Conservation (phyloP, 2,888 invertebrate genomes). For the Microplitis manilae region DNA sequence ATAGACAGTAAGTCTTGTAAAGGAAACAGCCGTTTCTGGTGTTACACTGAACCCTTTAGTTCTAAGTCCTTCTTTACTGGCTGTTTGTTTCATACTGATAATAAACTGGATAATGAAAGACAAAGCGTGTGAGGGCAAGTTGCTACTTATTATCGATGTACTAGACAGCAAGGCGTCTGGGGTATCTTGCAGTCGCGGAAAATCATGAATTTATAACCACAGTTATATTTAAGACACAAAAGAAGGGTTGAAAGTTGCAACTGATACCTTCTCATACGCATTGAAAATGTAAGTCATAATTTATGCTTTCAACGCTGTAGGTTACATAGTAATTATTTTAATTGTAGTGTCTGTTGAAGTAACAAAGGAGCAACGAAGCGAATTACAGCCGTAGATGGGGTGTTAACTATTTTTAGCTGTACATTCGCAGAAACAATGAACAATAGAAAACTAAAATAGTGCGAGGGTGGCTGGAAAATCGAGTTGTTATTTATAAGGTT, state of each 20-base stretch:
- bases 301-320: background rate
- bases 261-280: background rate
- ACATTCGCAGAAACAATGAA: too few species aligned
- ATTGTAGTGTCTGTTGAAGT: background rate
- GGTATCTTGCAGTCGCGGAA: background rate
- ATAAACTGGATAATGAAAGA: background rate
- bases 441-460: too few species aligned
- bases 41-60: constrained; percentile 29
- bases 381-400: too few species aligned
- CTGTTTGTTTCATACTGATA: background rate
- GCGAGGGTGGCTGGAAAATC: too few species aligned
- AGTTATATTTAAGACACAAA: background rate
- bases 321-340: background rate
- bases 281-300: too few species aligned
- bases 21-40: constrained; percentile 42
- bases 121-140: background rate
- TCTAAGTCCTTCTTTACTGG: background rate
- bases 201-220: background rate
- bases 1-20: constrained; percentile 43
- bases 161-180: background rate
- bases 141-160: background rate
- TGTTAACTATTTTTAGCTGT: too few species aligned
- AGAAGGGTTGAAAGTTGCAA: background rate
- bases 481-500: too few species aligned
- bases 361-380: background rate